Evolutionary conservation across 1,140 invertebrate genomes (phyloP).

Genomic region (Wiebesia pumilae): DNA sequence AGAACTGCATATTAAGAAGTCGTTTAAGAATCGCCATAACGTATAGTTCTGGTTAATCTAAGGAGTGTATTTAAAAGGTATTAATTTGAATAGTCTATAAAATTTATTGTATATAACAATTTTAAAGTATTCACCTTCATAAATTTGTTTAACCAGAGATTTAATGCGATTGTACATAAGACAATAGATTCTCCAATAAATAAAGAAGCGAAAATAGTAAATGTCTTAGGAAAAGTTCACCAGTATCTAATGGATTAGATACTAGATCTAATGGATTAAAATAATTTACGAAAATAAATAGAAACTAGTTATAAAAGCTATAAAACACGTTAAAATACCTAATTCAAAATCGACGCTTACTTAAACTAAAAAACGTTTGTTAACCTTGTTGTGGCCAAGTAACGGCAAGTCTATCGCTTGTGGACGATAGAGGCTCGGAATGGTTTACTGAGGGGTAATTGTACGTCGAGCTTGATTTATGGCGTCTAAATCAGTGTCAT

Average conservation of each 20-base stretch:
- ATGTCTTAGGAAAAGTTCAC: background rate
- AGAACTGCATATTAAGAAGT: too few relatives aligned
- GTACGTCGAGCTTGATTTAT: conserved; percentile 71
- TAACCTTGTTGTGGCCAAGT: background rate
- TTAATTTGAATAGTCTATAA: background rate
- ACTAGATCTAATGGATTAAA: too few relatives aligned
- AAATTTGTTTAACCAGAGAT: background rate
- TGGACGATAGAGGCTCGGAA: background rate
- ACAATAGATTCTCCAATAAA: background rate
- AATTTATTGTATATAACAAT: background rate
- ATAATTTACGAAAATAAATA: background rate
- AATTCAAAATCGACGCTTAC: background rate
- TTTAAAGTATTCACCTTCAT: background rate
- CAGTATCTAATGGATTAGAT: background rate
- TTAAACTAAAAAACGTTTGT: background rate
- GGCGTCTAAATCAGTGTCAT: conserved; percentile 70
- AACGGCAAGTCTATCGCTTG: background rate
- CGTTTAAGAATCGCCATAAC: too few relatives aligned
- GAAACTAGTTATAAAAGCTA: too few relatives aligned
- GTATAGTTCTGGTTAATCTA: background rate
- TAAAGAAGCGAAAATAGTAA: background rate
- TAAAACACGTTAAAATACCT: background rate
- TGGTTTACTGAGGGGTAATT: conserved; percentile 63
- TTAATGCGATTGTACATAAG: background rate
- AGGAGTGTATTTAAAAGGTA: background rate